Evolutionary conservation across 2,797 vertebrate genomes (phyloP).

Genomic region (Cetoscarus ocellatus): DNA sequence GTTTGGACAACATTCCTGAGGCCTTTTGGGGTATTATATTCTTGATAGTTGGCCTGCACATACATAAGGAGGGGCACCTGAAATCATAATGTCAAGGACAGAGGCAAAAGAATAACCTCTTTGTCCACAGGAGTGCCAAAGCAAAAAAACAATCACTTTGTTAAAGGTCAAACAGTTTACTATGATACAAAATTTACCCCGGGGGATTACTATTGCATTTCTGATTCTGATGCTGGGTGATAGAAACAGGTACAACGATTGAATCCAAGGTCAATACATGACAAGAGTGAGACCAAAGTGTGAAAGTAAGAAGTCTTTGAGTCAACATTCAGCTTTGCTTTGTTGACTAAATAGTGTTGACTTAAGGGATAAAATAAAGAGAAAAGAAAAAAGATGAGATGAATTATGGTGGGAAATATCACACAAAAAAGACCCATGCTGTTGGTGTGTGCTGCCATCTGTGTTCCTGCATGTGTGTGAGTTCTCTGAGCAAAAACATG

Average conservation of each 20-base stretch:
- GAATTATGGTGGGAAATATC: conserved; percentile 40
- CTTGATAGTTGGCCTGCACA: too few species aligned
- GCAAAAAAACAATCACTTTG: too few species aligned
- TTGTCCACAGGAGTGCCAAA: too few species aligned
- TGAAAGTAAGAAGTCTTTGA: conserved; percentile 17
- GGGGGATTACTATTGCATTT: too few species aligned
- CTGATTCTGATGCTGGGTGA: too few species aligned
- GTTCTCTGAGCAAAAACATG: conserved; percentile 12
- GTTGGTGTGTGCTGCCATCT: conserved; percentile 41
- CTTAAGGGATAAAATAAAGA: conserved; percentile 11
- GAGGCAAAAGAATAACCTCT: too few species aligned
- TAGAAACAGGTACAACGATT: conserved; percentile 28
- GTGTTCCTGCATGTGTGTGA: conserved; percentile 17
- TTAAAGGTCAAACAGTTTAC: too few species aligned
- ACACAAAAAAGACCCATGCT: conserved; percentile 31
- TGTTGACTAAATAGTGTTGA: conserved; percentile 47
- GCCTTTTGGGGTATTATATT: too few species aligned
- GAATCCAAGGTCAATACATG: conserved; percentile 38
- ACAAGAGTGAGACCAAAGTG: conserved; percentile 5
- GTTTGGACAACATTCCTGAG: too few species aligned
- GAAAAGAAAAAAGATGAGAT: conserved; percentile 23
- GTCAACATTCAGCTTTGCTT: conserved; percentile 25
- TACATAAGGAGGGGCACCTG: too few species aligned
- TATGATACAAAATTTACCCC: too few species aligned
- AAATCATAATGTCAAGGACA: too few species aligned